phyloP scores from a whole-genome alignment of 1,140 invertebrate genomes.

The Zaprionus lachaisei region DNA sequence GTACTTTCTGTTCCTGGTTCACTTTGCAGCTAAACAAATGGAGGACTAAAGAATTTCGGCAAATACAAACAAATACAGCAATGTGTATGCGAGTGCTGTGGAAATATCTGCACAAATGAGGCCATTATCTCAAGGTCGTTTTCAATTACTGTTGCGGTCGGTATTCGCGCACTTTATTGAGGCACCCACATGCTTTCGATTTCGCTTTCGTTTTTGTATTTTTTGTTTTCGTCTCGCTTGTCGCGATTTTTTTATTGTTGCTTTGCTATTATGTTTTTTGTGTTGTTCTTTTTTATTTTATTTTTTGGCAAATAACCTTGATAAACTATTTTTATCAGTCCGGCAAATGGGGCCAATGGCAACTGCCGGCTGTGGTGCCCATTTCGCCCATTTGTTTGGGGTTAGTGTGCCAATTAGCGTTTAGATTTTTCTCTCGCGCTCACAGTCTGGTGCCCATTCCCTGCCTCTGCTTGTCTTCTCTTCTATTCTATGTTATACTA shows the following conservation, averaged over 20 bases:
- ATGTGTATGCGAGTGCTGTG: neutral
- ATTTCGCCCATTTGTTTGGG: slow-evolving; percentile 65
- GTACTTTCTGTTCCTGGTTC: slow-evolving; percentile 28
- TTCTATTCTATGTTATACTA: slow-evolving; percentile 1
- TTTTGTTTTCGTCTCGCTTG: slow-evolving; percentile 2
- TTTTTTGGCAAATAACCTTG: slow-evolving; percentile 68
- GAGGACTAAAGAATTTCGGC: slow-evolving; percentile 31
- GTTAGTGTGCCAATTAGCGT: slow-evolving; percentile 82
- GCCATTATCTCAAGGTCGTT: slow-evolving; percentile 77
- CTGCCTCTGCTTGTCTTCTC: neutral
- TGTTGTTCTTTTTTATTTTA: slow-evolving; percentile 23
- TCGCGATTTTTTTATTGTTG: slow-evolving; percentile 16
- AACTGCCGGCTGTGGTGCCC: slow-evolving; percentile 16
- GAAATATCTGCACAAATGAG: slow-evolving; percentile 67
- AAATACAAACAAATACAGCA: slow-evolving; percentile 3
- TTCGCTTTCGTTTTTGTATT: slow-evolving; percentile 47
- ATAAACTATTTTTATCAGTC: slow-evolving; percentile 82
- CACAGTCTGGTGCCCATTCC: neutral
- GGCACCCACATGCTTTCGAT: slow-evolving; percentile 46
- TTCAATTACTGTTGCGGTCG: slow-evolving; percentile 39
- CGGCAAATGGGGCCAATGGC: slow-evolving; percentile 75
- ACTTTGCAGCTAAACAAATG: slow-evolving; percentile 46
- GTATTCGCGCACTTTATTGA: slow-evolving; percentile 28
- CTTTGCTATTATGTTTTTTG: slow-evolving; percentile 41
- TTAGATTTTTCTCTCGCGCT: slow-evolving; percentile 56